phyloP scores from a whole-genome alignment of 2,113 vertebrate species.

The Parus major region DNA sequence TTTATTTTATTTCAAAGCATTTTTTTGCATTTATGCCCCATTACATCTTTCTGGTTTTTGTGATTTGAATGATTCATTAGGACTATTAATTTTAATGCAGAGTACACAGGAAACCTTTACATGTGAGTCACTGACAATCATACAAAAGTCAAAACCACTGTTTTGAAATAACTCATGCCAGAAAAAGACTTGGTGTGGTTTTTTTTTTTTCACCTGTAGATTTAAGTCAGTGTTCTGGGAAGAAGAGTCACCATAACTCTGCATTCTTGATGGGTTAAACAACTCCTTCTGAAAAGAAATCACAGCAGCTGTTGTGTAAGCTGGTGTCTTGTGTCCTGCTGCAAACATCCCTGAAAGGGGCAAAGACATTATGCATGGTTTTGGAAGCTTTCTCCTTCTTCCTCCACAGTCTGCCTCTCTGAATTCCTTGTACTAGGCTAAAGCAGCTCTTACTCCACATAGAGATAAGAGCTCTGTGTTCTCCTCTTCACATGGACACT shows the following conservation, averaged over 20 bases:
- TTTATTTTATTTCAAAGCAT: not conserved
- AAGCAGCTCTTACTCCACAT: not conserved
- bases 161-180: not conserved
- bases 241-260: not conserved
- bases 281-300: not conserved
- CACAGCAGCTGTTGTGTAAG: not conserved
- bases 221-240: not conserved
- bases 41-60: not conserved
- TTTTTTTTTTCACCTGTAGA: not conserved
- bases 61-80: not conserved
- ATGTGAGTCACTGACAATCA: not conserved
- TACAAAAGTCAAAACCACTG: not conserved
- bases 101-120: not conserved
- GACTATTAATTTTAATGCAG: not conserved
- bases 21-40: not conserved
- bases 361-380: not conserved
- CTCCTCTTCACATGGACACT: not conserved
- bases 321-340: not conserved
- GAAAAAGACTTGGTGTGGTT: not conserved
- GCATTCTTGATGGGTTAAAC: not conserved
- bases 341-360: not conserved
- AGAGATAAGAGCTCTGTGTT: not conserved
- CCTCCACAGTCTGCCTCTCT: not conserved
- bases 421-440: not conserved
- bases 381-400: not conserved